Evolutionary conservation across 2,113 vertebrate species (phyloP).

Genomic region (Macrotus californicus): DNA sequence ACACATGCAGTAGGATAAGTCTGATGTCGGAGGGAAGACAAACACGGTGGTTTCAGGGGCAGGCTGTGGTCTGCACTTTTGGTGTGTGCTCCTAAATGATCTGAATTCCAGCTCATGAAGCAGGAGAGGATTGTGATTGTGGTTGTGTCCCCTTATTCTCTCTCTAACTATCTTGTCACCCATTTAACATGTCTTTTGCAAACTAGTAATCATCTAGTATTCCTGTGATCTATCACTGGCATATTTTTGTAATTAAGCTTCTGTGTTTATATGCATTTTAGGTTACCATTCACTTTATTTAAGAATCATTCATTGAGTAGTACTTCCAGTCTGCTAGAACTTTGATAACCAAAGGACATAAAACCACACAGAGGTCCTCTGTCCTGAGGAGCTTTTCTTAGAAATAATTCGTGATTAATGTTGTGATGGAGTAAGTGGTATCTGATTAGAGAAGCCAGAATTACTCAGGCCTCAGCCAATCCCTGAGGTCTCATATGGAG

Average conservation of each 20-base stretch:
- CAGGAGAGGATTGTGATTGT: neutral
- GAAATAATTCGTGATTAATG: neutral
- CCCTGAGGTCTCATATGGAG: neutral
- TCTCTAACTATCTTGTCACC: neutral
- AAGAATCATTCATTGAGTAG: neutral
- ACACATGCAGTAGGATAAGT: neutral
- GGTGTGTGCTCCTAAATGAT: neutral
- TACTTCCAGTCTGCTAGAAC: neutral
- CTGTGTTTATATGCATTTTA: neutral
- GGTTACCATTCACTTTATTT: neutral
- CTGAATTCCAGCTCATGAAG: neutral
- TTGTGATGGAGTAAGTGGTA: neutral
- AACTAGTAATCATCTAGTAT: neutral
- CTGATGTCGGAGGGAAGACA: neutral
- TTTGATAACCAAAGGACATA: neutral
- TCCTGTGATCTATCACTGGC: too few relatives aligned
- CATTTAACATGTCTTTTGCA: neutral
- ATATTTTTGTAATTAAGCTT: neutral
- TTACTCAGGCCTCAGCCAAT: neutral
- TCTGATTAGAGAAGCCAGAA: neutral
- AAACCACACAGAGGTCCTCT: neutral
- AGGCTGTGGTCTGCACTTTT: neutral
- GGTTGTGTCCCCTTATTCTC: neutral
- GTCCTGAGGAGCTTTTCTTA: neutral
- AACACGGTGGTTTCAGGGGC: neutral